Base-by-base conservation (phyloP, 2,113 vertebrate genomes). In the Oncorhynchus nerka region DNA sequence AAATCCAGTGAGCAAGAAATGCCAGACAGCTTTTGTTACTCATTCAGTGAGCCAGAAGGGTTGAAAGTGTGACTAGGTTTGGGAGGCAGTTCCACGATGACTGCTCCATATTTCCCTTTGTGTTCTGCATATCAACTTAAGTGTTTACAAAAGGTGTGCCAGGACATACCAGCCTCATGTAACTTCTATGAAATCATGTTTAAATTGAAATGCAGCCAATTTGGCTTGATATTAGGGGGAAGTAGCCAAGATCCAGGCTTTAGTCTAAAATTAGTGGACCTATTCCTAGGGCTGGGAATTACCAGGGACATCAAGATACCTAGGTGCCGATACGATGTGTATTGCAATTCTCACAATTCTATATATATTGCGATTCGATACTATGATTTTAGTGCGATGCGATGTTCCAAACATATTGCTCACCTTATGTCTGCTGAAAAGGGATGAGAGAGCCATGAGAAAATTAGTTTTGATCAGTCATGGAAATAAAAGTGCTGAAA, bases 11-110 rank as follows among this genome's bases (percentile, higher is more conserved):
- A 85, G 82, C 57, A 83, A 86, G 77, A 86, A 81, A 86, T 61
- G 67, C 75, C 81, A 79, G 65, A 79, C 87, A 90, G 87, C 85
- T 87, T 85, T 80, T 74, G 82, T 86, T 79, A 83, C 87, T 89
- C 86, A 86, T 82, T 83, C 80, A 79, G 71, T 69, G 64, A 83
- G 83, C 73, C 78, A 78, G 80, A 86, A 81, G 71, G 77, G 68
- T 62, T 79, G 78, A 76, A 77, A 79, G 76, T 78, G 74, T 75
- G 82, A 76, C 75, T 57, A 45, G 4, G 73, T 70, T 74, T 83
- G 75, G 71, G 68, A 84, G 82, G 81, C 84, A 76, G 71, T 86
- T 79, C 85, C 79, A 81, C 26, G 4, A 70, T n/a, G 66, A 78
- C 68, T 71, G 75, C 75, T 48, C 84, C 77, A 83, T 72, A 83